These are phyloP conservation scores for Falco peregrinus DNA, from an alignment of 2,797 vertebrate genomes.

Conservation along the genomic window DNA sequence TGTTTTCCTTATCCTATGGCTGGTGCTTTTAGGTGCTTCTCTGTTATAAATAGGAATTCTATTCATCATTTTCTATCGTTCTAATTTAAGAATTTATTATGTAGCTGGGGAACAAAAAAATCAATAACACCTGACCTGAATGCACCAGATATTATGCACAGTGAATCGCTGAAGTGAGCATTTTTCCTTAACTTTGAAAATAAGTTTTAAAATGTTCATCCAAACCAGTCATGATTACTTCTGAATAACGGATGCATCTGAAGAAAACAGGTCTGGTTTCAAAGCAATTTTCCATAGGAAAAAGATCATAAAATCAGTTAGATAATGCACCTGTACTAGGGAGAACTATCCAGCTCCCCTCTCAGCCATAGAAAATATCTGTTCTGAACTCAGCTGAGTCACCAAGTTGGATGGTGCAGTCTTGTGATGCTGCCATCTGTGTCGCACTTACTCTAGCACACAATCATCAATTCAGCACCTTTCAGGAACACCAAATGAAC, in stretches of 20 bases:
- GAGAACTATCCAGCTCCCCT: background rate
- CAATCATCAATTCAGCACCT: background rate
- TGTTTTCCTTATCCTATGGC: background rate
- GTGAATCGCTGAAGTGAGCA: background rate
- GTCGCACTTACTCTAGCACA: background rate
- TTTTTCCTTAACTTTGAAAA: slow-evolving; percentile 28
- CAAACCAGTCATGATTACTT: background rate
- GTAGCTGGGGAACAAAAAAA: slow-evolving; percentile 22
- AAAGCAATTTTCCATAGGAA: background rate
- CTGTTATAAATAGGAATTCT: background rate
- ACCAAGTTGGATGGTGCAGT: background rate
- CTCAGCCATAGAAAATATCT: background rate
- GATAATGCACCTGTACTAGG: background rate
- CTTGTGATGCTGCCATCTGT: background rate
- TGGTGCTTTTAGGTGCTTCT: background rate
- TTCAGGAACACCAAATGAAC: background rate
- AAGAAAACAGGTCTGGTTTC: background rate
- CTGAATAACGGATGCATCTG: slow-evolving; percentile 21
- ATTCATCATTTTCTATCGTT: slow-evolving; percentile 30
- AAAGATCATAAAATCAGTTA: background rate
- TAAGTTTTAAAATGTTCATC: slow-evolving; percentile 35
- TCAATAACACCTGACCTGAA: slow-evolving; percentile 45
- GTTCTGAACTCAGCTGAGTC: background rate
- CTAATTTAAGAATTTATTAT: slow-evolving; percentile 51
- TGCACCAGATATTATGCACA: slow-evolving; percentile 17